Evolutionary conservation across 2,113 vertebrate species (phyloP).

Genomic region (Colaptes auratus): DNA sequence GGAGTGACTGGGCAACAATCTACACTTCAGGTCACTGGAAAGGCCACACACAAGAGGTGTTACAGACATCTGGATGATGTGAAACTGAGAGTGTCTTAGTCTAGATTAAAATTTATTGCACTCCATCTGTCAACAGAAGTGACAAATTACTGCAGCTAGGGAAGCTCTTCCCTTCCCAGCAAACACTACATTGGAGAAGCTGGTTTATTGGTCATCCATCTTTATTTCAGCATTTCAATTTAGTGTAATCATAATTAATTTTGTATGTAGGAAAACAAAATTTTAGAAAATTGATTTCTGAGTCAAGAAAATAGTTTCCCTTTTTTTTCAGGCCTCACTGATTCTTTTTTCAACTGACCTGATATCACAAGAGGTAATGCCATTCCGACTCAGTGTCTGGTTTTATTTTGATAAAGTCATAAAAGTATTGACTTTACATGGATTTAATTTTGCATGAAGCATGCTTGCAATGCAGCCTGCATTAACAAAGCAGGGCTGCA

Average conservation of each 20-base stretch:
- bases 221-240: conserved; percentile 54
- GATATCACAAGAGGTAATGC: neutral
- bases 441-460: neutral
- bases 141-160: conserved; percentile 58
- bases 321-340: neutral
- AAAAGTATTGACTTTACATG: neutral
- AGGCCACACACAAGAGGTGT: neutral
- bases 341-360: neutral
- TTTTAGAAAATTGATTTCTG: conserved; percentile 10
- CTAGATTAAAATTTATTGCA: conserved; percentile 65
- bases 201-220: conserved; percentile 22
- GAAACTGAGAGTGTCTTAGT: conserved; percentile 17
- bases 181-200: conserved; percentile 41
- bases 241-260: conserved; percentile 63
- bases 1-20: neutral
- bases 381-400: neutral
- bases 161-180: conserved; percentile 25
- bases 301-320: neutral
- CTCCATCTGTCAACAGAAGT: conserved; percentile 50
- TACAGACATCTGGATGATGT: conserved; percentile 33
- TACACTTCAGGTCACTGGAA: conserved; percentile 32
- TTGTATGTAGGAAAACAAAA: conserved; percentile 33
- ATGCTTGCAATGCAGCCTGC: neutral
- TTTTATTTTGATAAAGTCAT: neutral
- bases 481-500: neutral